Conservation (phyloP, 2,797 vertebrate species). For the Morus bassanus region DNA sequence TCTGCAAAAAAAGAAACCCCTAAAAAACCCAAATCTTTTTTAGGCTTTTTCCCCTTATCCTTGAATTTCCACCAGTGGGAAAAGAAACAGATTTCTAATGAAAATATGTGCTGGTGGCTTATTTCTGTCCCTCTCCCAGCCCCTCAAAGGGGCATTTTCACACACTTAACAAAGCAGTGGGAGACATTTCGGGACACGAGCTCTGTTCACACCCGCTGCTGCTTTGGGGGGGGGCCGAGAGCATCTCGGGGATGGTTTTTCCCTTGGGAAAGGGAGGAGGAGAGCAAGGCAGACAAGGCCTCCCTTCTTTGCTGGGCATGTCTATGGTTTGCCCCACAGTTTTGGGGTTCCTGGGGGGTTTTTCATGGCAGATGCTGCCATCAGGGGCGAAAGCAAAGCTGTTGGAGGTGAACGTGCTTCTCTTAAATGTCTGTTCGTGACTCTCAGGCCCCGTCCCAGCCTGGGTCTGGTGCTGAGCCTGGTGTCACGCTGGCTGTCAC, state of each 20-base stretch:
- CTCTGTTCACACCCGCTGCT: background rate
- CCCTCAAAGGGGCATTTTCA: background rate
- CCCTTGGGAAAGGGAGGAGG: background rate
- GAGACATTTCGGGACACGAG: rapidly evolving
- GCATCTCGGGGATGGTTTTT: background rate
- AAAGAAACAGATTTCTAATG: background rate
- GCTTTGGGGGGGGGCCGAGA: background rate
- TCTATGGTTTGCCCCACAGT: rapidly evolving
- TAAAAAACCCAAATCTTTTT: background rate
- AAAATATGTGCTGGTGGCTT: rapidly evolving
- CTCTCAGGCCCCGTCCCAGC: background rate
- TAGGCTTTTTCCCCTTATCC: background rate
- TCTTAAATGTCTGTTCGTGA: background rate
- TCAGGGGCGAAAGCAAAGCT: rapidly evolving
- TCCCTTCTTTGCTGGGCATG: background rate
- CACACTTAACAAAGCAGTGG: rapidly evolving
- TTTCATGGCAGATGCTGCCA: rapidly evolving
- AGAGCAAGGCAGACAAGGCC: background rate
- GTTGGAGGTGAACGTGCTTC: background rate
- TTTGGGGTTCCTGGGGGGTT: background rate
- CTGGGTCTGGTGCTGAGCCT: background rate
- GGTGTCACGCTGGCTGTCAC: rapidly evolving
- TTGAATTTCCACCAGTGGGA: background rate
- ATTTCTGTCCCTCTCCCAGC: background rate
- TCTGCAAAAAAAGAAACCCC: background rate